phyloP scores from a whole-genome alignment of 2,888 invertebrate genomes.

The Andrena bicolor region DNA sequence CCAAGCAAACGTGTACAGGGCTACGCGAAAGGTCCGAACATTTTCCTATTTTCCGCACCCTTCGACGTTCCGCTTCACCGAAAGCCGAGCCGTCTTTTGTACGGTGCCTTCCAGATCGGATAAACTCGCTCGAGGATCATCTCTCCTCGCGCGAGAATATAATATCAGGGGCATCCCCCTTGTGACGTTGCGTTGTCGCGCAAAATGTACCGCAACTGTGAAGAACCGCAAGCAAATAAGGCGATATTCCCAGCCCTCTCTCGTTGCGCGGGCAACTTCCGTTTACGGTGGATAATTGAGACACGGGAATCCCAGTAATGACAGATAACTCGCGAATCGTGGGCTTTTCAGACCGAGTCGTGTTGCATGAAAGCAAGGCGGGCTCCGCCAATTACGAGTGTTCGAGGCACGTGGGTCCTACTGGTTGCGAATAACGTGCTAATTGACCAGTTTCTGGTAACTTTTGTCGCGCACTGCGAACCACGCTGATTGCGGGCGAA shows the following conservation, averaged over 20 bases:
- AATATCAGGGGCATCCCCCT: background rate
- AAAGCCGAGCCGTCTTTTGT: slow-evolving; percentile 55
- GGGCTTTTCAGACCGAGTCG: background rate
- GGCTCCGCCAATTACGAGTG: background rate
- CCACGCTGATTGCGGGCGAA: background rate
- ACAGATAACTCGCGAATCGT: background rate
- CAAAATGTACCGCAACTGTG: background rate
- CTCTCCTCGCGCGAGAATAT: slow-evolving; percentile 38
- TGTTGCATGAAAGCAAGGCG: background rate
- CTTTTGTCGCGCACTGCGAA: slow-evolving; percentile 3
- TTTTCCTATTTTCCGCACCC: slow-evolving; percentile 59
- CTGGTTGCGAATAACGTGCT: slow-evolving; percentile 9
- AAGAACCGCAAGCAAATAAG: background rate
- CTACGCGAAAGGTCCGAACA: slow-evolving; percentile 47
- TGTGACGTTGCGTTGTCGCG: slow-evolving; percentile 6
- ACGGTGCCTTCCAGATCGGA: slow-evolving; percentile 48
- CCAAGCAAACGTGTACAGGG: slow-evolving; percentile 45
- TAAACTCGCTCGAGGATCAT: slow-evolving; percentile 58
- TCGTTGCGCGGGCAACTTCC: background rate
- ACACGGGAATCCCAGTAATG: background rate
- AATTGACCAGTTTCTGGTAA: slow-evolving; percentile 3
- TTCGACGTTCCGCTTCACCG: slow-evolving; percentile 33
- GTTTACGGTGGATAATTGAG: background rate
- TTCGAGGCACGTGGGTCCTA: background rate
- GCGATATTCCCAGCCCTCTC: background rate